Conservation (phyloP, 2,113 vertebrate species). For the Porphyrio hochstetteri region DNA sequence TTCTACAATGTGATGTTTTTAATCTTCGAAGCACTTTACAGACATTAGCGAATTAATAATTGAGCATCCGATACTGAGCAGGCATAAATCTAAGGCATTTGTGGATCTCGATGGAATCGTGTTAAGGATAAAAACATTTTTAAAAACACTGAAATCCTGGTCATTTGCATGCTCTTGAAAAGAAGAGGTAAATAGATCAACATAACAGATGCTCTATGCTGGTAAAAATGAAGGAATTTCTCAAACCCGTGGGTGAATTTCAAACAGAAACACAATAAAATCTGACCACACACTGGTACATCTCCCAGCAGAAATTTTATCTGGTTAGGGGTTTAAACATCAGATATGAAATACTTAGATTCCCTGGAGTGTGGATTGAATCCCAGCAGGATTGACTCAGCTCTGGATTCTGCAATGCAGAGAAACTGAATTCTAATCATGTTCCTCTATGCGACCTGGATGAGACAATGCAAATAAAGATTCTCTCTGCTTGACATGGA, state of each 20-base stretch:
- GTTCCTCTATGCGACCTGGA: slow-evolving; percentile 2
- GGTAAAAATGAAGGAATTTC: slow-evolving; percentile 2
- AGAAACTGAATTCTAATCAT: neutral
- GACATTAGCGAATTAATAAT: slow-evolving; percentile 64
- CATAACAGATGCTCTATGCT: neutral
- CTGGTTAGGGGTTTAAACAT: slow-evolving; percentile 33
- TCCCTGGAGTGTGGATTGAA: slow-evolving; percentile 27
- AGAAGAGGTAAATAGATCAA: slow-evolving; percentile 5
- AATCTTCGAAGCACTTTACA: slow-evolving; percentile 57
- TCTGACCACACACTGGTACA: neutral
- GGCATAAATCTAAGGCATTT: slow-evolving; percentile 42
- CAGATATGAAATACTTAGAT: slow-evolving; percentile 24
- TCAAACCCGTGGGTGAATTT: slow-evolving; percentile 4
- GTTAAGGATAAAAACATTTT: neutral
- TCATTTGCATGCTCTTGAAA: neutral
- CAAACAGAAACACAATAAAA: slow-evolving; percentile 8
- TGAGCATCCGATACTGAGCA: slow-evolving; percentile 35
- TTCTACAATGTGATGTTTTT: slow-evolving; percentile 29
- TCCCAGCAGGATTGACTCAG: slow-evolving; percentile 41
- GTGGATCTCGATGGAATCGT: neutral
- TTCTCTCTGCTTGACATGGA: neutral
- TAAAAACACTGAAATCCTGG: neutral
- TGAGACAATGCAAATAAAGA: neutral
- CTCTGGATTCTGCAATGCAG: slow-evolving; percentile 40
- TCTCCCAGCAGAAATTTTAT: slow-evolving; percentile 21